These are phyloP conservation scores for Glossophaga mutica DNA, from an alignment of 2,797 vertebrate species.

Conservation along the genomic window DNA sequence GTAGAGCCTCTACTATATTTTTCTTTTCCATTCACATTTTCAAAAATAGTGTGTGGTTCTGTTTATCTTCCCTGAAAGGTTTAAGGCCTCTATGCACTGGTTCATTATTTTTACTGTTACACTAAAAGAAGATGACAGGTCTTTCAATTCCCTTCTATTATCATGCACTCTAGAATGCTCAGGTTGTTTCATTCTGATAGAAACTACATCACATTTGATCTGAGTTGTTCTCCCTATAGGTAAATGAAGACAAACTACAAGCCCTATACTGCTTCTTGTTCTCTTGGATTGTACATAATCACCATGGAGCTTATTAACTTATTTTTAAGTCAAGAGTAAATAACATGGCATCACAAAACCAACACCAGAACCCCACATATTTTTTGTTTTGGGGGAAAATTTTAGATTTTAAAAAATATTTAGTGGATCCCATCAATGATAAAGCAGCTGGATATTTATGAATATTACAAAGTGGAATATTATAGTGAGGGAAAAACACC, in stretches of 20 bases:
- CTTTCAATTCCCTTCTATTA: not conserved
- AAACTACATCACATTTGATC: constrained; percentile 37
- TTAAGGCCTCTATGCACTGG: not conserved
- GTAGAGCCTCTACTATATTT: not conserved
- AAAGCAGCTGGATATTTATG: not conserved
- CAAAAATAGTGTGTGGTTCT: not conserved
- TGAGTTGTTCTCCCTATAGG: not conserved
- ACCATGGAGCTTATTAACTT: not conserved
- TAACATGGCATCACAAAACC: not conserved
- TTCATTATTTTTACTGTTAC: not conserved
- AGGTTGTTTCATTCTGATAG: constrained; percentile 1
- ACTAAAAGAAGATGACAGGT: constrained; percentile 33
- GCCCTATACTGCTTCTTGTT: not conserved
- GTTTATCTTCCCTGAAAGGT: constrained; percentile 31
- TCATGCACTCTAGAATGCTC: not conserved
- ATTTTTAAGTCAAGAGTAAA: constrained; percentile 17
- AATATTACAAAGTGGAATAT: not conserved
- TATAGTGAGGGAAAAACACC: not conserved
- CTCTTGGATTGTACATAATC: not conserved
- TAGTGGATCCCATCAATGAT: not conserved
- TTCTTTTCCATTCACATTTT: constrained; percentile 7
- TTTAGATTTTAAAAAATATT: constrained; percentile 25
- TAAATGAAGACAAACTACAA: not conserved
- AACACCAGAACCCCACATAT: not conserved
- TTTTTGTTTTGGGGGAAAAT: not conserved